These are phyloP conservation scores for Cavia porcellus DNA, from an alignment of 2,113 vertebrate species.

Conservation along the genomic window DNA sequence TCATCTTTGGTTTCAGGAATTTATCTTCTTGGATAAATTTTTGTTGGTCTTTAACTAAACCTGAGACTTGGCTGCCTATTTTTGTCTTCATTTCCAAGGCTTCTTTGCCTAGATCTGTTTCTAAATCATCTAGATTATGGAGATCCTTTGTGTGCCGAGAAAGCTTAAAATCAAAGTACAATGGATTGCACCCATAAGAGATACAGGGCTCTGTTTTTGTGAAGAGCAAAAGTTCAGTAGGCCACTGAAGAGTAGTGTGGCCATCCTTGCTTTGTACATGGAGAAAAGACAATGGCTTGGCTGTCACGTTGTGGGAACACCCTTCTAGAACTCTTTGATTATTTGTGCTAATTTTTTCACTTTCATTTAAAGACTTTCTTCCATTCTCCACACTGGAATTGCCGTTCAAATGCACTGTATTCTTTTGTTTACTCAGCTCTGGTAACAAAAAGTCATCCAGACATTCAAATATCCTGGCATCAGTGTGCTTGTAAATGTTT, in stretches of 20 bases:
- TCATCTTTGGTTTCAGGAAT: constrained; percentile 92
- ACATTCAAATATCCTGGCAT: constrained; percentile 75
- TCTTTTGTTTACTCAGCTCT: constrained; percentile 57
- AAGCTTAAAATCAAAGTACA: constrained; percentile 91
- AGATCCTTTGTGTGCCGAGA: constrained; percentile 85
- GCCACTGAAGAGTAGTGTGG: constrained; percentile 93
- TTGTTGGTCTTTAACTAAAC: constrained; percentile 85
- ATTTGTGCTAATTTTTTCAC: constrained; percentile 63
- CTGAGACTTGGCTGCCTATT: constrained; percentile 83
- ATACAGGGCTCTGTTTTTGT: constrained; percentile 95
- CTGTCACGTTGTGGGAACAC: constrained; percentile 72
- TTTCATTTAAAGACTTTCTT: constrained; percentile 70
- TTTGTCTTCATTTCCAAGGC: constrained; percentile 74
- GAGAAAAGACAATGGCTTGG: constrained; percentile 88
- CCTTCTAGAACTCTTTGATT: constrained; percentile 63
- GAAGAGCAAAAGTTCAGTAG: constrained; percentile 93
- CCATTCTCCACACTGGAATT: constrained; percentile 52
- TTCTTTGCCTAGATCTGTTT: constrained; percentile 74
- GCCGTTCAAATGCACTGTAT: constrained; percentile 20
- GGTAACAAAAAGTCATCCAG: constrained; percentile 72
- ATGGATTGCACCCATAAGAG: constrained; percentile 96
- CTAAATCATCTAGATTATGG: constrained; percentile 76
- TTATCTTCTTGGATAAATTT: constrained; percentile 87
- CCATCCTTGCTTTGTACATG: constrained; percentile 94
- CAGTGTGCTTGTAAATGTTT: constrained; percentile 76